These are phyloP conservation scores for Margarornis squamiger DNA, from an alignment of 2,797 vertebrate genomes.

Conservation along the genomic window DNA sequence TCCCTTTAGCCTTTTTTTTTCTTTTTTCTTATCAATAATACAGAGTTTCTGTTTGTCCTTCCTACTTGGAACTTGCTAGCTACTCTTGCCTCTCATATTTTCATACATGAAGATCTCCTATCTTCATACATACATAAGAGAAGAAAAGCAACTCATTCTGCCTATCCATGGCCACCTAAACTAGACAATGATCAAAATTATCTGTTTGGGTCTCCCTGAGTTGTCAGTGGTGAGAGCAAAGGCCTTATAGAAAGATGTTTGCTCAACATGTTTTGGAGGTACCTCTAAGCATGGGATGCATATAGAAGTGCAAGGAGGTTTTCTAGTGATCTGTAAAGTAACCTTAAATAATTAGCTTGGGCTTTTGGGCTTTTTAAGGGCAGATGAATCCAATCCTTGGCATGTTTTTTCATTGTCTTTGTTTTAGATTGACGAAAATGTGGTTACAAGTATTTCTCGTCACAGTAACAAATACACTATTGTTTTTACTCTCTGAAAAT, in stretches of 20 bases:
- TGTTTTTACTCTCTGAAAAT: neutral
- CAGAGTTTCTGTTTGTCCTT: neutral
- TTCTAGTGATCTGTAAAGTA: neutral
- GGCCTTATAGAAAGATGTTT: neutral
- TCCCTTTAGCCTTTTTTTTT: neutral
- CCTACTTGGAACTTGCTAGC: neutral
- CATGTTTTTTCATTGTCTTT: neutral
- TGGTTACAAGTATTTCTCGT: neutral
- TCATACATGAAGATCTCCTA: neutral
- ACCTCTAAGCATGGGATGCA: neutral
- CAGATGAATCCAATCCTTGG: neutral
- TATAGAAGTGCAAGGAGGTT: neutral
- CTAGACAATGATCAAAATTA: neutral
- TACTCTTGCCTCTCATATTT: neutral
- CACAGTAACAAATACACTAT: rapidly evolving
- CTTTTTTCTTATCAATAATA: neutral
- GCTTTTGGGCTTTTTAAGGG: neutral
- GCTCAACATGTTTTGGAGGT: neutral
- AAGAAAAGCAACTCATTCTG: neutral
- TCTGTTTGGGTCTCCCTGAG: neutral
- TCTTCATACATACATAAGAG: neutral
- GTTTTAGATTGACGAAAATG: neutral
- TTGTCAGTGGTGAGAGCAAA: neutral
- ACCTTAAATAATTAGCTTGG: neutral
- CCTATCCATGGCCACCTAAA: neutral